Conservation (phyloP, 2,888 invertebrate species). For the Pseudoips prasinana region DNA sequence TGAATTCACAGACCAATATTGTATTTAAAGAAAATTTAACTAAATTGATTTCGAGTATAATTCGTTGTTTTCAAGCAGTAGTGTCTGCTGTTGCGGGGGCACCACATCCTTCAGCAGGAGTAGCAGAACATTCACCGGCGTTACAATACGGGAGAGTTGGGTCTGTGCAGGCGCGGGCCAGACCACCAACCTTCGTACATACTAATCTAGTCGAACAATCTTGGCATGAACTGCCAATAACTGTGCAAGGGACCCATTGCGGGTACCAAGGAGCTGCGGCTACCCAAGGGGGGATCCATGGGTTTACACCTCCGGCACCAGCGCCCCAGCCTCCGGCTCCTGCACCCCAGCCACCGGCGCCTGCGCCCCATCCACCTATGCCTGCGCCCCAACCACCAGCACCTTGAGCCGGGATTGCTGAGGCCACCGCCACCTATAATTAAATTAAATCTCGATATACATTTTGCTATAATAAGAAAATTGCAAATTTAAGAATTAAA, state of each 20-base stretch:
- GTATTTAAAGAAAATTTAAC: too few species aligned
- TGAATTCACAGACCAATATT: too few species aligned
- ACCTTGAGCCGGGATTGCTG: slow-evolving; percentile 49
- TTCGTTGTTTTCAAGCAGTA: too few species aligned
- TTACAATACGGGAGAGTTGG: slow-evolving; percentile 69
- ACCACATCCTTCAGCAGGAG: slow-evolving; percentile 58
- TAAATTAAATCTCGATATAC: too few species aligned
- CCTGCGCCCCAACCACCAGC: slow-evolving; percentile 29
- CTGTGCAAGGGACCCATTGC: slow-evolving; percentile 61
- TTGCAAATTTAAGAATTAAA: too few species aligned
- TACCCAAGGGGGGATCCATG: slow-evolving; percentile 71
- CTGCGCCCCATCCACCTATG: slow-evolving; percentile 18
- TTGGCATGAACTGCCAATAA: slow-evolving; percentile 53
- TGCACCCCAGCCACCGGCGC: slow-evolving; percentile 21
- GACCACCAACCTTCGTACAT: slow-evolving; percentile 67
- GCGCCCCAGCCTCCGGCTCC: slow-evolving; percentile 13
- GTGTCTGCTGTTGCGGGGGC: background rate
- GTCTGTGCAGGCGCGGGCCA: slow-evolving; percentile 59
- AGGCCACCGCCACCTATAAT: slow-evolving; percentile 49
- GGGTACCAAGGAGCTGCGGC: slow-evolving; percentile 64
- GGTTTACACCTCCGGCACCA: slow-evolving; percentile 45
- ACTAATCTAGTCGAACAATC: slow-evolving; percentile 63
- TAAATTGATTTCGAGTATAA: too few species aligned
- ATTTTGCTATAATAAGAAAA: too few species aligned
- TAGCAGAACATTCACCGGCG: slow-evolving; percentile 71